phyloP scores from a whole-genome alignment of 2,113 vertebrate species.

The Ellobius talpinus region DNA sequence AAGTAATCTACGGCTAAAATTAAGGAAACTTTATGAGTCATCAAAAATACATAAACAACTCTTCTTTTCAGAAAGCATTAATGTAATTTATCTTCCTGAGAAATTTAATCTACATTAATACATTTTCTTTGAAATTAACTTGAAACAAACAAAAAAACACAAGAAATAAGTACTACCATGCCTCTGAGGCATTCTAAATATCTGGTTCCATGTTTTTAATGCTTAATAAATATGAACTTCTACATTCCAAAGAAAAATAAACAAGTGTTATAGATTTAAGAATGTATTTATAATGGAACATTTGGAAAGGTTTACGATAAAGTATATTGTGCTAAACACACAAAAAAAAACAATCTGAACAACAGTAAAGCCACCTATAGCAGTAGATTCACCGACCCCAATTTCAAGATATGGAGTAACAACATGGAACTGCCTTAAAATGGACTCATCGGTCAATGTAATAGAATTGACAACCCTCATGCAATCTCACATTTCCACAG shows the following conservation, averaged over 20 bases:
- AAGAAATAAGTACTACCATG: too few species aligned
- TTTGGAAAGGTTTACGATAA: neutral
- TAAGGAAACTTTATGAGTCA: slow-evolving; percentile 47
- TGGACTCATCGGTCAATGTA: neutral
- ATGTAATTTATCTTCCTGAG: too few species aligned
- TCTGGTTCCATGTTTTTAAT: slow-evolving; percentile 18
- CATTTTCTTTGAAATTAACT: too few species aligned
- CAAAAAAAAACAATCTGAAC: neutral
- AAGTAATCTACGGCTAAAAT: slow-evolving; percentile 56
- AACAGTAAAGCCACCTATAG: too few species aligned
- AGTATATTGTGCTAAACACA: neutral
- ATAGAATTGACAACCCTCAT: neutral
- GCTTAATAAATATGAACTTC: slow-evolving; percentile 9
- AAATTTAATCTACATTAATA: too few species aligned
- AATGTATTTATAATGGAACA: slow-evolving; percentile 14
- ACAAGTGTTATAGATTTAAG: slow-evolving; percentile 28
- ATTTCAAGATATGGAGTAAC: neutral
- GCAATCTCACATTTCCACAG: too few species aligned
- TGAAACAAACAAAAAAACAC: too few species aligned
- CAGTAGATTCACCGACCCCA: neutral
- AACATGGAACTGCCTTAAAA: neutral
- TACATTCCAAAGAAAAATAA: slow-evolving; percentile 11
- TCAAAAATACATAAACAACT: slow-evolving; percentile 51
- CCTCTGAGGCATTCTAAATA: too few species aligned
- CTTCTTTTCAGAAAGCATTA: too few species aligned